phyloP scores from a whole-genome alignment of 2,888 invertebrate species.

The Cyrtodaria siliqua region DNA sequence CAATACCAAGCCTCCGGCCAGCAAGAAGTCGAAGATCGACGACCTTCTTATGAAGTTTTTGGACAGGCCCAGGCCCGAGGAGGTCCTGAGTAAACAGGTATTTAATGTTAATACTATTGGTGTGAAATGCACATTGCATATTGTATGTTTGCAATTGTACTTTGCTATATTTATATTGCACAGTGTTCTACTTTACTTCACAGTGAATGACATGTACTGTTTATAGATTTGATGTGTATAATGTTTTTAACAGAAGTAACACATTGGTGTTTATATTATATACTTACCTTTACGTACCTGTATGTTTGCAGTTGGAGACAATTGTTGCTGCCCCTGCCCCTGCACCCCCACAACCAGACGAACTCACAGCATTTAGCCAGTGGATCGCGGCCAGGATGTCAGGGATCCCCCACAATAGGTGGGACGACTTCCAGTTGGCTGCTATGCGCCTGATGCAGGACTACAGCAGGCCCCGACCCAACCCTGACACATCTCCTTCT shows the following conservation, averaged over 20 bases:
- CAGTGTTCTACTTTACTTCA: too few species aligned
- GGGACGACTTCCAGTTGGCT: too few species aligned
- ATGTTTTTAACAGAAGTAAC: too few species aligned
- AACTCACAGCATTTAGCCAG: conserved; percentile 2
- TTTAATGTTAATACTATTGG: conserved; percentile 11
- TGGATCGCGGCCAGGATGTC: too few species aligned
- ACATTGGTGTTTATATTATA: too few species aligned
- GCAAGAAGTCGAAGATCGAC: conserved; percentile 7
- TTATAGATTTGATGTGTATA: too few species aligned
- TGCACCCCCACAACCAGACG: conserved; percentile 2
- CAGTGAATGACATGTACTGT: too few species aligned
- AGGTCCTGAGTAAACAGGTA: conserved; percentile 8
- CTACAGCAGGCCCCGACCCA: too few species aligned
- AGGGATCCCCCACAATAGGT: too few species aligned
- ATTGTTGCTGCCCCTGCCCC: conserved; percentile 1
- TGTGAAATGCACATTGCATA: conserved; percentile 11
- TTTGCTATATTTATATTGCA: not conserved
- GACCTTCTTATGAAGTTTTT: conserved; percentile 10
- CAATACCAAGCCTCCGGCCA: conserved; percentile 3
- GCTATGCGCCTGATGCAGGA: too few species aligned
- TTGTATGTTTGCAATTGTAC: conserved; percentile 9
- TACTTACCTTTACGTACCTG: too few species aligned
- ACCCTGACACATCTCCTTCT: too few species aligned
- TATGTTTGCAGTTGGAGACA: not conserved
- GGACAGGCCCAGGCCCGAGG: conserved; percentile 6